phyloP scores from a whole-genome alignment of 2,888 invertebrate species.

The Noctuana brunneofusca region DNA sequence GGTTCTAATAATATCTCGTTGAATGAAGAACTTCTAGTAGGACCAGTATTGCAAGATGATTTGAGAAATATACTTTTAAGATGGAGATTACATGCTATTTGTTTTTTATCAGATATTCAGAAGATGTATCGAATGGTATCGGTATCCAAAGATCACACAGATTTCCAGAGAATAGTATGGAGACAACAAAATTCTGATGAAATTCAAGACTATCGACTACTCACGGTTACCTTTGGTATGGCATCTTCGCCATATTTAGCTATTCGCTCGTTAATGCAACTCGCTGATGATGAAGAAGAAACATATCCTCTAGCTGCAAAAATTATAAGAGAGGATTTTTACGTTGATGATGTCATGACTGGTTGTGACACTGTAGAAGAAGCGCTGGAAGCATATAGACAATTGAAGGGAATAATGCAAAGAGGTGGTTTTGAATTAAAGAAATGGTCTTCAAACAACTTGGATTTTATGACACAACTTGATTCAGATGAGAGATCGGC shows the following conservation, averaged over 20 bases:
- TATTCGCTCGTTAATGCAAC: conserved; percentile 30
- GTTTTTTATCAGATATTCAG: conserved; percentile 41
- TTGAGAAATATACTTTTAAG: conserved; percentile 40
- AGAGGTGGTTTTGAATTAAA: conserved; percentile 35
- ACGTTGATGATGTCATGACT: conserved; percentile 35
- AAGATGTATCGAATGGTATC: conserved; percentile 48
- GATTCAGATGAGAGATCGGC: conserved; percentile 22
- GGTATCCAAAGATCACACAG: conserved; percentile 37
- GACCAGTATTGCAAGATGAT: conserved; percentile 41
- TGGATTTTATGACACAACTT: conserved; percentile 29
- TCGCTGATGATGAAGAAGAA: conserved; percentile 34
- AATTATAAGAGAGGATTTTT: conserved; percentile 34
- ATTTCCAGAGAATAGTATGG: conserved; percentile 40
- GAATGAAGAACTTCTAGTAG: conserved; percentile 39
- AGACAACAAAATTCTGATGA: conserved; percentile 16
- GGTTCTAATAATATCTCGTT: conserved; percentile 34
- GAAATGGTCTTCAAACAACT: conserved; percentile 39
- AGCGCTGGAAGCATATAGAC: conserved; percentile 19
- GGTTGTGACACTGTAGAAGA: conserved; percentile 24
- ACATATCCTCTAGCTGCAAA: conserved; percentile 24
- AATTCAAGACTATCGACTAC: conserved; percentile 34
- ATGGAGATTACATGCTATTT: conserved; percentile 41
- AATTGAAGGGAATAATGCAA: conserved; percentile 16
- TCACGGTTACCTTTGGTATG: conserved; percentile 41
- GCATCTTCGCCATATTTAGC: conserved; percentile 39